Evolutionary conservation across 1,140 invertebrate species (phyloP), one percentile per base, ranked within the genome.

Genomic region (Goniozus legneri): DNA sequence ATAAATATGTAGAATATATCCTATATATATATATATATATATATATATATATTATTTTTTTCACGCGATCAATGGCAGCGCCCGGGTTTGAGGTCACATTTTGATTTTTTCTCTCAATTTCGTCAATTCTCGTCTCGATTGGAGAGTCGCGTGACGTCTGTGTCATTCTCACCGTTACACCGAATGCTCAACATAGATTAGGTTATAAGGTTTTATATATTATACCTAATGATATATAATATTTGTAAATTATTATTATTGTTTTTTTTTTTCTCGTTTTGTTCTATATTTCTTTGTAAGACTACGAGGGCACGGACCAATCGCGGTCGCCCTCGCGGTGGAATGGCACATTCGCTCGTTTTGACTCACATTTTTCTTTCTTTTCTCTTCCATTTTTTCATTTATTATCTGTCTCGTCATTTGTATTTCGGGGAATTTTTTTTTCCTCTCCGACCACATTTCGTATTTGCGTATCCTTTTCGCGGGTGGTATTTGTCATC

Each of bases 141-240:
- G n/a, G n/a, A n/a, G n/a, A n/a, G n/a, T n/a, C n/a, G n/a, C n/a
- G n/a, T n/a, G 52, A 38, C 47, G 54, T 47, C 36, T 51, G 56
- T 51, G 54, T 45, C 52, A 57, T 53, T 55, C 53, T 55, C 53
- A 58, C 63, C 61, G 60, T 58, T 54, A 40, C 49, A 65, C 59
- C 54, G 52, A 71, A 70, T 71, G 67, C 67, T 71, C 67, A 71
- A 71, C 52, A 58, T 62, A 70, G 40, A 50, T 53, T 58, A 62
- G 54, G 40, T 56, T 65, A 27, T 60, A 63, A 65, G 49, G 51
- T 61, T 27, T 27, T 27, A 27, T 27, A 27, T 27, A 27, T 27
- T 6, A 27, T 27, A 27, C 10, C 4, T 27, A 27, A n/a, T 27
- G 4, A 27, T 27, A 50, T 46, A 58, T 57, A 60, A n/a, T 64